Evolutionary conservation across 2,113 vertebrate species (phyloP), one percentile per base, ranked within the genome.

Genomic region (Rhea americana): DNA sequence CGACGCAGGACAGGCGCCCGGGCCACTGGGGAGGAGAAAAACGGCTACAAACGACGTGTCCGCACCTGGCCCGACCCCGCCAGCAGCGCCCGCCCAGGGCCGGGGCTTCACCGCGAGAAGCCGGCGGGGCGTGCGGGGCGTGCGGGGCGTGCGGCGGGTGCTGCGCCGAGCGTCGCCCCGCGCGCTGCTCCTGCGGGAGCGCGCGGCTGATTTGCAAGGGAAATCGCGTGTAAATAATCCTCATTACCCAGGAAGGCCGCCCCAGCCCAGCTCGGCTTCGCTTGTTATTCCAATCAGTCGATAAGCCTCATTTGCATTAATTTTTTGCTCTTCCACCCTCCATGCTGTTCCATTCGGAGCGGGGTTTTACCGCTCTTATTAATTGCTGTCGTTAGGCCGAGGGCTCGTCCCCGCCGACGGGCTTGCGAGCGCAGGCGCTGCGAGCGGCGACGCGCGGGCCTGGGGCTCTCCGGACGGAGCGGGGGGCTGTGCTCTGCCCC

Each of bases 141-240:
- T 15, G 1, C 7, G 1, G 0, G 7, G 41, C 1, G 2, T 15
- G 1, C 7, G 1, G 0, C 7, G 41, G 15, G 24, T 32, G 62
- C 43, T 13, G 14, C 1, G n/a, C 82, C 35, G 82, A 92, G 87
- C 74, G 72, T 61, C 51, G 3, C 73, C 41, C 6, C 4, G 16
- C 55, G 89, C 30, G 41, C 75, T 71, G 90, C 93, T 4, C 93
- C 87, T 51, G 87, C 41, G 95, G 94, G 96, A 97, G 96, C 96
- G 92, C 10, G 1, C 62, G 70, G 93, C 93, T 94, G 96, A 97
- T 98, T 98, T 98, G 98, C 97, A 98, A 98, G 97, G 95, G 97
- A 98, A 98, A 98, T 97, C n/a, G 71, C 65, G 96, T 96, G 89
- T 96, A 96, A 95, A 97, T 90, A 95, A 97, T 97, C 85, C 95